A percentile compares a stretch with the other conserved stretches of the same genome.
phyloP scores from a whole-genome alignment of 2,113 vertebrate species.

The Podilymbus podiceps region DNA sequence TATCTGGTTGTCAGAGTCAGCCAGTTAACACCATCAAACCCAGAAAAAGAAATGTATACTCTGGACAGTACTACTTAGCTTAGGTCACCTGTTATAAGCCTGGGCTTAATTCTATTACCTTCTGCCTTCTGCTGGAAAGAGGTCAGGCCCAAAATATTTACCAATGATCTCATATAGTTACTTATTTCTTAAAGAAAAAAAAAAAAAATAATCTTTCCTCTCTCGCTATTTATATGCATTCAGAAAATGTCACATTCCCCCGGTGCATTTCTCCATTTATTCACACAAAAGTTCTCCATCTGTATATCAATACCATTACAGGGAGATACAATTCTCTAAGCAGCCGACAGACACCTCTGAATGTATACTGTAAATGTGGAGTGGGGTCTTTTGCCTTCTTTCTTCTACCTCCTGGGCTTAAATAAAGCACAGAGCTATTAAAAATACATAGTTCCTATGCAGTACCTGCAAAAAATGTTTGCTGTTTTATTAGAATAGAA shows the following conservation, averaged over 20 bases:
- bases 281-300: background rate
- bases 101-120: background rate
- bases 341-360: background rate
- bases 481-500: background rate
- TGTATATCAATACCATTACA: background rate
- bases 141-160: background rate
- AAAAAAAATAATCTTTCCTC: background rate
- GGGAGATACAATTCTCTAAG: background rate
- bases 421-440: background rate
- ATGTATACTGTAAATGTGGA: background rate
- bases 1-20: background rate
- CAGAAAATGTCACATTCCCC: background rate
- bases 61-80: background rate
- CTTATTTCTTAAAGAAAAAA: background rate
- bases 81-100: background rate
- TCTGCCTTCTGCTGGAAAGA: background rate
- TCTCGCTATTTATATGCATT: background rate
- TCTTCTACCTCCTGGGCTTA: background rate
- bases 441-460: background rate
- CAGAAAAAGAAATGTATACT: background rate
- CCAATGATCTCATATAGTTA: background rate
- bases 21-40: background rate
- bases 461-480: background rate
- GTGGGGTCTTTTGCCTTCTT: background rate
- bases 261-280: background rate